Conservation (phyloP, 1,140 invertebrate species). For the Kradibia gibbosae region DNA sequence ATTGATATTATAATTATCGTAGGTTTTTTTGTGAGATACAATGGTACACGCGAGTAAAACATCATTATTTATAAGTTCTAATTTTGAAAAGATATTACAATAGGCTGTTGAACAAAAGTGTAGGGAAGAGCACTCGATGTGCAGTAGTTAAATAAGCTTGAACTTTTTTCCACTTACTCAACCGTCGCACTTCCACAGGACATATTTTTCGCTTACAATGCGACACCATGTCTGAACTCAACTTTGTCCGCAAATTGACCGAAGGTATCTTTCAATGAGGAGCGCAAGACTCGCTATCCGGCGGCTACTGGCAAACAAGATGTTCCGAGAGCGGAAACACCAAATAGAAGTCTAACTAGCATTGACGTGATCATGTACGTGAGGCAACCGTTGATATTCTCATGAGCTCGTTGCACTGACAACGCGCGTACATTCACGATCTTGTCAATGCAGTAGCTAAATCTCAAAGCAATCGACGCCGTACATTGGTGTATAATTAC, state of each 20-base stretch:
- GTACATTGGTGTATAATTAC: constrained; percentile 16
- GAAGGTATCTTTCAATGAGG: not conserved
- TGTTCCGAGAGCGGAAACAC: constrained; percentile 19
- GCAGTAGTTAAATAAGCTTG: too few species aligned
- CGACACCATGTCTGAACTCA: not conserved
- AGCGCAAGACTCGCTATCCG: not conserved
- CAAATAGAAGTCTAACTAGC: constrained; percentile 23
- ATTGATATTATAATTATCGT: not conserved
- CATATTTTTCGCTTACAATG: not conserved
- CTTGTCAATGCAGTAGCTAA: constrained; percentile 37
- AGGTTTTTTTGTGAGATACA: not conserved
- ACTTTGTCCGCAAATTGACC: not conserved
- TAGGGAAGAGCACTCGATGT: too few species aligned
- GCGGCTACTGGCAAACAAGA: not conserved
- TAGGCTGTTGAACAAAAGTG: too few species aligned
- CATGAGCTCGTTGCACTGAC: constrained; percentile 20
- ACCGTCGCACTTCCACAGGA: too few species aligned
- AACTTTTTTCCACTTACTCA: too few species aligned
- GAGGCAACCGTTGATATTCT: not conserved
- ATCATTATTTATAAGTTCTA: constrained; percentile 3
- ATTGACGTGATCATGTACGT: constrained; percentile 25
- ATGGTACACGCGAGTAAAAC: not conserved
- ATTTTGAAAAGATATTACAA: too few species aligned
- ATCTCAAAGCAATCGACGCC: not conserved
- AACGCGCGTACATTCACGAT: constrained; percentile 9